These are phyloP conservation scores for Spodoptera picta DNA, from an alignment of 2,888 invertebrate genomes.

Conservation along the genomic window DNA sequence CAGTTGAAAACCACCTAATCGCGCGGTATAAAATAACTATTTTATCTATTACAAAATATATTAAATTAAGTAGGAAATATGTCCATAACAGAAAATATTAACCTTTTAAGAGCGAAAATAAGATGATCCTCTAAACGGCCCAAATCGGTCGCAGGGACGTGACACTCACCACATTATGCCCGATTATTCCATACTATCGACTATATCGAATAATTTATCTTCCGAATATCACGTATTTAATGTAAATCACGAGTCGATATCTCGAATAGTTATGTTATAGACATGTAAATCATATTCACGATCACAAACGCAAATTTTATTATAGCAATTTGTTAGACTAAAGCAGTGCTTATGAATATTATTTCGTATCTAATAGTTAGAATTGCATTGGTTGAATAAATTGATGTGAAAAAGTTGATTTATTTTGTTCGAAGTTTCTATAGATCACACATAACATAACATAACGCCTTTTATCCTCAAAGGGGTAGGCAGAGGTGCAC, in stretches of 20 bases:
- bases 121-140: conserved; percentile 10
- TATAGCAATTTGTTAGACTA: conserved; percentile 30
- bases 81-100: too few species aligned
- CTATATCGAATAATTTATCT: conserved; percentile 25
- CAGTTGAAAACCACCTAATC: too few species aligned
- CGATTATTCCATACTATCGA: conserved; percentile 29
- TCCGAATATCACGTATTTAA: conserved; percentile 27
- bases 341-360: conserved; percentile 24
- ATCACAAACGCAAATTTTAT: conserved; percentile 40
- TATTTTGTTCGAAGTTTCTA: background rate
- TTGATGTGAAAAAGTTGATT: background rate
- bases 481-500: too few species aligned
- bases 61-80: too few species aligned
- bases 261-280: conserved; percentile 33
- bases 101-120: background rate
- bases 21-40: too few species aligned
- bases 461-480: too few species aligned
- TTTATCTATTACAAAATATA: too few species aligned
- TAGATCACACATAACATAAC: background rate
- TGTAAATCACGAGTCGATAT: conserved; percentile 48
- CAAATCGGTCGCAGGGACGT: conserved; percentile 26
- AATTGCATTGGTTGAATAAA: conserved; percentile 5
- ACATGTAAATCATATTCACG: conserved; percentile 40
- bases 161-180: conserved; percentile 33
- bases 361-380: conserved; percentile 21